Conservation (phyloP, 2,888 invertebrate species). For the Acleris cristana region DNA sequence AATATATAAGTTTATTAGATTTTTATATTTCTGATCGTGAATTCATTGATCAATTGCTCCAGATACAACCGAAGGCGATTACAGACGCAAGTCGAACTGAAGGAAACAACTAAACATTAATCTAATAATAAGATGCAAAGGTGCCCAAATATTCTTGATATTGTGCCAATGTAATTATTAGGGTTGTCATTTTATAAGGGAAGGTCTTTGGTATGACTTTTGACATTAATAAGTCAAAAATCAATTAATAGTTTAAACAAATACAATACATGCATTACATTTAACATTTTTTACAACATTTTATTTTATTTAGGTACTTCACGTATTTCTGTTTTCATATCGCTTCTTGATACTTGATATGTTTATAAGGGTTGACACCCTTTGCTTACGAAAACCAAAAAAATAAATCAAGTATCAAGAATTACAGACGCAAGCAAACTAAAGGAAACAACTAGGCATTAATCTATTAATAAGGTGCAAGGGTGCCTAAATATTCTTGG, state of each 20-base stretch:
- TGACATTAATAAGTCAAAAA: too few species aligned
- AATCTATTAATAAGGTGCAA: constrained; percentile 37
- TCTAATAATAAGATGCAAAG: constrained; percentile 37
- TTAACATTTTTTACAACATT: too few species aligned
- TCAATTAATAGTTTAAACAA: too few species aligned
- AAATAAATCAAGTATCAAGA: background rate
- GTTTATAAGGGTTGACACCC: too few species aligned
- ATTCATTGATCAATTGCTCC: constrained; percentile 28
- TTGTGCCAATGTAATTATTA: constrained; percentile 23
- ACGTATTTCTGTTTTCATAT: too few species aligned
- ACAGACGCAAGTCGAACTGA: constrained; percentile 26
- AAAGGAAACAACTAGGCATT: constrained; percentile 29
- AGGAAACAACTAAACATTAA: constrained; percentile 32
- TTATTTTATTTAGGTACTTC: too few species aligned
- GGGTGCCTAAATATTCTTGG: constrained; percentile 30
- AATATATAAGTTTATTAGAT: too few species aligned
- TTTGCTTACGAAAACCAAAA: too few species aligned
- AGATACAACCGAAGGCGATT: constrained; percentile 20
- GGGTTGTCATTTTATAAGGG: background rate
- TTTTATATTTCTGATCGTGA: background rate
- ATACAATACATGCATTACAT: too few species aligned
- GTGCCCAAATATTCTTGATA: constrained; percentile 29
- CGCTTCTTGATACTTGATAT: too few species aligned
- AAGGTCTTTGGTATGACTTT: too few species aligned
- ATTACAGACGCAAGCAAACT: constrained; percentile 28